Evolutionary conservation across 2,888 invertebrate species (phyloP).

Genomic region (Andrena dorsata): DNA sequence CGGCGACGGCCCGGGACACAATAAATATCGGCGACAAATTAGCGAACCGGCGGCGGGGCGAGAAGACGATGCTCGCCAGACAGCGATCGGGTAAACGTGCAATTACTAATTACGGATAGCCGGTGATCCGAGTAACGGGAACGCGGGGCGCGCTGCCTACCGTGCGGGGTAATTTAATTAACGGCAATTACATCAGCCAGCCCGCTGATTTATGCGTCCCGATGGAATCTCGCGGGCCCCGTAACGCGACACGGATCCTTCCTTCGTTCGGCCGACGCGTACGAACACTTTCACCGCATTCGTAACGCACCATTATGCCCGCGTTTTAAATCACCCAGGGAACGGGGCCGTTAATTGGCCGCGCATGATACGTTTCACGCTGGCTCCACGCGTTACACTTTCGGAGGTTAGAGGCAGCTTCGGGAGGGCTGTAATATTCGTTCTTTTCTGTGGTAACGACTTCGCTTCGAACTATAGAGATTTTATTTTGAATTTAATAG

Average conservation of each 20-base stretch:
- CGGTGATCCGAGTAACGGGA: constrained; percentile 69
- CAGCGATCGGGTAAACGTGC: constrained; percentile 58
- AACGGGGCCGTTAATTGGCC: constrained; percentile 38
- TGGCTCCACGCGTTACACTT: background rate
- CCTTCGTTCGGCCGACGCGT: constrained; percentile 26
- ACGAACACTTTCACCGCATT: constrained; percentile 62
- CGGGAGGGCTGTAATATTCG: background rate
- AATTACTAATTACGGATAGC: constrained; percentile 72
- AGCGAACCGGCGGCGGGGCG: constrained; percentile 19
- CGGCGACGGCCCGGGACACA: constrained; percentile 31
- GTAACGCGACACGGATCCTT: constrained; percentile 56
- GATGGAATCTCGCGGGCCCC: constrained; percentile 54
- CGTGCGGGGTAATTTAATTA: constrained; percentile 71
- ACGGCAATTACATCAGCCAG: constrained; percentile 71
- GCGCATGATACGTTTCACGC: background rate
- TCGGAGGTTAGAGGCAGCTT: background rate
- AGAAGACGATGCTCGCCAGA: constrained; percentile 14
- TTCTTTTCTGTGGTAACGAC: too few species aligned
- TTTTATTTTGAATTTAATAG: too few species aligned
- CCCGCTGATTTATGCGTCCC: constrained; percentile 66
- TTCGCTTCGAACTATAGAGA: too few species aligned
- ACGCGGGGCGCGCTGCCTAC: constrained; percentile 45
- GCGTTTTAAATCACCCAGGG: constrained; percentile 51
- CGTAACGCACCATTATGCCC: constrained; percentile 48
- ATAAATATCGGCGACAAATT: constrained; percentile 67